Evolutionary conservation across 2,797 vertebrate species (phyloP).

Genomic region (Chanos chanos): DNA sequence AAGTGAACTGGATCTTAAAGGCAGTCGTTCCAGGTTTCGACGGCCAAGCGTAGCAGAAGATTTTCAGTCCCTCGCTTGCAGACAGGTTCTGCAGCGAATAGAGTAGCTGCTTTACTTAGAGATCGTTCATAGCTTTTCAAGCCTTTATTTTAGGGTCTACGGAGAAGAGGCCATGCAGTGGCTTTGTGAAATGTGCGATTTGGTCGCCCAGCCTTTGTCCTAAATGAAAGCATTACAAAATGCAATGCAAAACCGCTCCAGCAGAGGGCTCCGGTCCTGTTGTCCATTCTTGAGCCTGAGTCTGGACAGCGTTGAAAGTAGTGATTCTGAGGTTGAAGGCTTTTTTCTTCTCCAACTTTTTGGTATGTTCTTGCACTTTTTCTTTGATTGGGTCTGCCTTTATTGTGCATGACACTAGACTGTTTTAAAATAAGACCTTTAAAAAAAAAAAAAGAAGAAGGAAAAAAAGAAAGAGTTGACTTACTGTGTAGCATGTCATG

Average conservation of each 20-base stretch:
- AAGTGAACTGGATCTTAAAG: too few relatives aligned
- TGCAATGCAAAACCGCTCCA: background rate
- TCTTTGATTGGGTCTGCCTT: conserved; percentile 41
- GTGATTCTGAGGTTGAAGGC: conserved; percentile 19
- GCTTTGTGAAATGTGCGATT: too few relatives aligned
- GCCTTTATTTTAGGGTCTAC: too few relatives aligned
- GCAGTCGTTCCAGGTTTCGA: too few relatives aligned
- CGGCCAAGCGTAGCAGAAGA: conserved; percentile 1
- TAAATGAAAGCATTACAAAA: background rate
- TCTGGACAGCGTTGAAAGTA: too few relatives aligned
- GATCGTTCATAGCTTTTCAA: too few relatives aligned
- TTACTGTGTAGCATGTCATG: conserved; percentile 43
- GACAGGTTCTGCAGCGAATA: conserved; percentile 51
- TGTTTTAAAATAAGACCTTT: conserved; percentile 38
- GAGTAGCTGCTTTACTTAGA: background rate
- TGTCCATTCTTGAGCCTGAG: too few relatives aligned
- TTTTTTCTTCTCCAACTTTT: conserved; percentile 23
- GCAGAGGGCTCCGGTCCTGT: background rate
- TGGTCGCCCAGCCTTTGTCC: too few relatives aligned
- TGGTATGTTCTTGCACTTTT: conserved; percentile 63
- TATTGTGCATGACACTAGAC: conserved; percentile 58
- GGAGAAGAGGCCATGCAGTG: too few relatives aligned
- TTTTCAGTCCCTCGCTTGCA: conserved; percentile 40
- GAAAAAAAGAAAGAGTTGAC: background rate
- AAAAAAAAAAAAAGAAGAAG: background rate